Conservation (phyloP, 2,888 invertebrate genomes). For the Pimpla rufipes region DNA sequence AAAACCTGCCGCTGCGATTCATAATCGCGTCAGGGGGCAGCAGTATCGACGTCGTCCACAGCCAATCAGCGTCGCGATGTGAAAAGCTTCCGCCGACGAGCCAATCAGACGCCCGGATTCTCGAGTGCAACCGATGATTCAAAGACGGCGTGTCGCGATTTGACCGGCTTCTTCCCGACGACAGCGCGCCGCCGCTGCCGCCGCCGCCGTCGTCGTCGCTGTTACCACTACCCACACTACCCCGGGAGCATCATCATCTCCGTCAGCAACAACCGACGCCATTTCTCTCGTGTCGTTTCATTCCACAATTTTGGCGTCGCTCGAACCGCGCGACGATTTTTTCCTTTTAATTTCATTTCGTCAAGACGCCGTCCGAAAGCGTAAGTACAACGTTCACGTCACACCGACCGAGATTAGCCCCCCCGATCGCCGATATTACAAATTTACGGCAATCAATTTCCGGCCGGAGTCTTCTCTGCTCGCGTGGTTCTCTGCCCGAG, state of each 20-base stretch:
- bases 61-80: conserved; percentile 18
- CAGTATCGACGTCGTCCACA: not conserved
- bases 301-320: conserved; percentile 57
- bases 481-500: conserved; percentile 37
- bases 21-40: not conserved
- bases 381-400: conserved; percentile 63
- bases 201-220: too few species aligned
- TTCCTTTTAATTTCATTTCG: conserved; percentile 60
- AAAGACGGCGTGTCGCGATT: conserved; percentile 48
- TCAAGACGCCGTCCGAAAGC: conserved; percentile 64
- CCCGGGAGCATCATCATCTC: conserved; percentile 33
- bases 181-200: conserved; percentile 6
- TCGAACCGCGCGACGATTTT: conserved; percentile 58
- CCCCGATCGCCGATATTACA: too few species aligned
- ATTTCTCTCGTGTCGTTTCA: conserved; percentile 53
- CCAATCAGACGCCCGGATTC: conserved; percentile 35
- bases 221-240: not conserved
- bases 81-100: not conserved
- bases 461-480: conserved; percentile 10
- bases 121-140: not conserved
- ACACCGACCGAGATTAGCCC: too few species aligned
- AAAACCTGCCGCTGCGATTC: not conserved
- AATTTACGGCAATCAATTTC: too few species aligned
- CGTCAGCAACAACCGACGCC: conserved; percentile 52
- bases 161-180: conserved; percentile 21